Evolutionary conservation across 2,113 vertebrate species (phyloP).

Genomic region (Macquaria australasica): DNA sequence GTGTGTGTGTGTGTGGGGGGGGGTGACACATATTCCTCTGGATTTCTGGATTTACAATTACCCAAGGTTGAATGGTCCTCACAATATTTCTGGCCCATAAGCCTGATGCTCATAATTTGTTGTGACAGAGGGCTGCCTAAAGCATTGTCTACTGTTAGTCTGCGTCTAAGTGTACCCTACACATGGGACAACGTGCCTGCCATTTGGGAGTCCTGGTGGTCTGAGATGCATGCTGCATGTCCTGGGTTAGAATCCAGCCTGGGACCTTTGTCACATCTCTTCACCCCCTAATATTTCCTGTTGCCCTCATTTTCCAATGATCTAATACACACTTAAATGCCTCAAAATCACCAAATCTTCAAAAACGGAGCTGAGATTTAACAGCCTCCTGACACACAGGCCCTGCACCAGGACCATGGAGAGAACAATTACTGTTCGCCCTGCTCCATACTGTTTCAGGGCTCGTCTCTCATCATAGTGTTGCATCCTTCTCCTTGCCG

Average conservation of each 20-base stretch:
- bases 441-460: constrained; percentile 59
- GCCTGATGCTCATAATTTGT: constrained; percentile 55
- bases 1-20: background rate
- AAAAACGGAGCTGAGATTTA: background rate
- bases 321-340: background rate
- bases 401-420: constrained; percentile 62
- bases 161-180: constrained; percentile 21
- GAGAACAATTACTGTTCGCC: constrained; percentile 71
- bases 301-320: background rate
- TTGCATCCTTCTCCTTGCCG: constrained; percentile 51
- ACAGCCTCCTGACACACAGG: constrained; percentile 43
- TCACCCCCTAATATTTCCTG: background rate
- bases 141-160: constrained; percentile 45
- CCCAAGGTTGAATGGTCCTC: constrained; percentile 65
- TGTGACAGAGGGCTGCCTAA: constrained; percentile 61
- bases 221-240: background rate
- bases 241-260: background rate
- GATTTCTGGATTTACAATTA: constrained; percentile 68
- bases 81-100: constrained; percentile 56
- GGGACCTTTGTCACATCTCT: background rate
- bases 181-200: constrained; percentile 23
- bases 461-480: constrained; percentile 61
- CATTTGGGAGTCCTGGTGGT: constrained; percentile 34
- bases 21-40: constrained; percentile 64
- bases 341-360: constrained; percentile 7